Evolutionary conservation across 2,888 invertebrate species (phyloP), one percentile per base, ranked within the genome.

Genomic region (Cephus pygmeus): DNA sequence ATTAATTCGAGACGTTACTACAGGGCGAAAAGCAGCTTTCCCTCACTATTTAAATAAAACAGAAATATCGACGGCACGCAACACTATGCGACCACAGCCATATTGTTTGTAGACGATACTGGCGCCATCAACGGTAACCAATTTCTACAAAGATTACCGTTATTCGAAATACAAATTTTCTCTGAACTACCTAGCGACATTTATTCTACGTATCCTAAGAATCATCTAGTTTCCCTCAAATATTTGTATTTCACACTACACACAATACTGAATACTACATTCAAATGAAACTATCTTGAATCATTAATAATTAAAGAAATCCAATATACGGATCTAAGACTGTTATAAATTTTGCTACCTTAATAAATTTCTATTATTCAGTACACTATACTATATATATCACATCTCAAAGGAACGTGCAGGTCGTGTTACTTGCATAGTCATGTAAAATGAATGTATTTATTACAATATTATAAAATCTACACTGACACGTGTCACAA

Each of bases 391-490:
- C 23, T 56, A 23, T 40, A 40, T 23, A 23, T 9, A 23, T 9
- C 56, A 23, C 2, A 56, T 23, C 1, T 6, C 9, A 56, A 56
- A 23, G 56, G 56, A 56, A 56, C 56, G 56, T 56, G 56, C 56
- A 56, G 56, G 56, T 56, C 6, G 9, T 56, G 1, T 56, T 4
- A 56, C 56, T 56, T 15, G 9, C 23, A 23, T 56, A 23, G 23
- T 31, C 71, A 71, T 34, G 71, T 71, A 86, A 88, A 87, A 89
- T 84, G 87, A 88, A 86, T 87, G 79, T 81, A 87, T 90, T 91
- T 91, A 91, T 91, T 91, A 89, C 89, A 91, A 90, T 87, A 86
- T 90, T 91, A 91, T 89, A 91, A 91, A 91, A 91, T 90, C 89
- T 90, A 90, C 88, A 87, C 85, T 79, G 75, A 80, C 78, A 76